Evolutionary conservation across 2,113 vertebrate species (phyloP), one percentile per base, ranked within the genome.

Genomic region (Ciconia maguari): DNA sequence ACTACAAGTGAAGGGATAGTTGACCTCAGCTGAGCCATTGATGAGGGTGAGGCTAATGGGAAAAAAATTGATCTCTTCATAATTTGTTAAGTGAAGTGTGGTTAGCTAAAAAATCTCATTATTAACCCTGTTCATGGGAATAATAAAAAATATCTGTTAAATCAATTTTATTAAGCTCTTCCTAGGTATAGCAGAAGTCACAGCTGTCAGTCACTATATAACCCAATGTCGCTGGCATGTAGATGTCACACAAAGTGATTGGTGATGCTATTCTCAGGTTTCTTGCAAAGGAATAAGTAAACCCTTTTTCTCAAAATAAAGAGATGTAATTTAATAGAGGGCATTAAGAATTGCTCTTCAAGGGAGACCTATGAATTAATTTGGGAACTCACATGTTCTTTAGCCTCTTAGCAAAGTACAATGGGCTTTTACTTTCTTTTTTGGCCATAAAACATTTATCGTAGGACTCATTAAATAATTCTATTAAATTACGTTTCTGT

Each of bases 61-160:
- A 87, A 93, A 97, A 96, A 97, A 92, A 96, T 82, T 94, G 97
- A 97, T 98, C 89, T 94, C 90, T 96, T 97, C 83, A 93, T 96
- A 97, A 96, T 97, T 97, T 94, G 79, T 97, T 94, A 96, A 90
- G 93, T 65, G 89, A 97, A 96, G 61, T 91, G 93, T 71, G 72
- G 93, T 92, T 97, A 83, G 91, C 89, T 92, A 89, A 95, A 97
- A 96, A 95, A 95, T 97, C 94, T 95, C 88, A 92, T 96, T 92
- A 93, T 91, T 87, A 88, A 89, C 70, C 46, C 62, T 61, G 34
- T 96, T 95, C 93, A 94, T 83, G 57, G 75, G 82, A 97, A 90
- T 89, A 93, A 88, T 84, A 79, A 92, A 93, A 94, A 88, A 96
- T 70, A 89, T 85, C 79, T 64, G 38, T 83, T 77, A 89, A 97